Base-by-base conservation (phyloP, 2,113 vertebrate genomes). In the Melospiza georgiana region DNA sequence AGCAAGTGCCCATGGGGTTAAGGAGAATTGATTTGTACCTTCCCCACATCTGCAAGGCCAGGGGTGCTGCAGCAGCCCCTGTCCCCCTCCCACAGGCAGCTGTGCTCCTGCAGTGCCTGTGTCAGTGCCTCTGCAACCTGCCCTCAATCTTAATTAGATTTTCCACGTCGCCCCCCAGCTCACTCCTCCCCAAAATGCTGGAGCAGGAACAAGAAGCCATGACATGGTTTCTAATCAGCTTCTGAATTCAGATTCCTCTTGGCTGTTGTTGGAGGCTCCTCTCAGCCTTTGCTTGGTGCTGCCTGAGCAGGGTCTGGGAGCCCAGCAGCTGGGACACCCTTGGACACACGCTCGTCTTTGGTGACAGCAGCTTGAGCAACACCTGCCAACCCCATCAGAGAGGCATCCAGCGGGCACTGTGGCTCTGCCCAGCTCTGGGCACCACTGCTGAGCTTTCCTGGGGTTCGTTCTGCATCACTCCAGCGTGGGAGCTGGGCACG, bases 201-300 rank as follows among this genome's bases (percentile, higher is more conserved):
- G 94, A 93, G 85, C 9, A 7, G 87, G 82, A 93, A 43, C 15
- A 43, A 77, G 87, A 81, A 96, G 90, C 85, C 94, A 95, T 95
- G 95, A 94, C 87, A 93, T 80, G 95, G 72, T 95, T 97, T 92
- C 94, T 94, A 80, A 95, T 94, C 93, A 94, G 87, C 84, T 58
- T 18, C 92, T 81, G 89, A 81, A 93, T 95, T 84, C 83, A 55
- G 62, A 44, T 77, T 67, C 54, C 75, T 85, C 75, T 48, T 28
- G 84, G 48, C 54, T 75, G 71, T 17, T 6, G 21, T 33, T 49
- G 55, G 81, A 93, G 63, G 54, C 78, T 91, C 83, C 39, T n/a
- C 54, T 2, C 68, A 72, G 71, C 78, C 49, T 94, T 89, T 87
- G 41, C 76, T 73, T 87, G 89, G 17, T 63, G 89, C 76, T 87